Evolutionary conservation across 1,140 invertebrate genomes (phyloP).

Genomic region (Drosophila burlai): DNA sequence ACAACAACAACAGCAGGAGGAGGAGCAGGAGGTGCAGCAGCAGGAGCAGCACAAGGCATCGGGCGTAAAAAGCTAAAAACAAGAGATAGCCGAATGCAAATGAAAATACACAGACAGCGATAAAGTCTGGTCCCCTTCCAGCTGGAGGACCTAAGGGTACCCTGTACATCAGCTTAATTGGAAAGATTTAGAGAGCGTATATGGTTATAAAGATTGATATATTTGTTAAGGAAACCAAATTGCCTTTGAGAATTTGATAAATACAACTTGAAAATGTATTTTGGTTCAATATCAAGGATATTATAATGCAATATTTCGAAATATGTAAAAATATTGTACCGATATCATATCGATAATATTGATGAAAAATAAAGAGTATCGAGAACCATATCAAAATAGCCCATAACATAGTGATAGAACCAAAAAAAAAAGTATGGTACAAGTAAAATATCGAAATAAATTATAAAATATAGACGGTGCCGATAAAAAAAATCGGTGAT

Average conservation of each 20-base stretch:
- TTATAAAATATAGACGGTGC: not conserved
- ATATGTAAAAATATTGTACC: not conserved
- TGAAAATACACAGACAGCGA: constrained; percentile 47
- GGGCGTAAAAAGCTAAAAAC: constrained; percentile 40
- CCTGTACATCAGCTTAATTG: constrained; percentile 6
- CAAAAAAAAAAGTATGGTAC: not conserved
- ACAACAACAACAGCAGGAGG: constrained; percentile 14
- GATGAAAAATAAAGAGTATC: not conserved
- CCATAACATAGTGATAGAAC: not conserved
- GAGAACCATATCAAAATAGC: not conserved
- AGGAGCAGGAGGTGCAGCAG: not conserved
- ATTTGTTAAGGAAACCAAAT: not conserved
- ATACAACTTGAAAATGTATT: not conserved
- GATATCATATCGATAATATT: not conserved
- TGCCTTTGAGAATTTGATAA: not conserved
- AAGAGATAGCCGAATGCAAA: constrained; percentile 42
- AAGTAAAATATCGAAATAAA: not conserved
- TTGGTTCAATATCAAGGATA: not conserved
- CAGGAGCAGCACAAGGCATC: constrained; percentile 30
- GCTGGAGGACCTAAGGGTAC: not conserved
- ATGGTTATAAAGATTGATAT: not conserved
- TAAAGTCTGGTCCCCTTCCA: constrained; percentile 7
- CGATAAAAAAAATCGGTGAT: too few relatives aligned
- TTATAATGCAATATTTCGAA: not conserved
- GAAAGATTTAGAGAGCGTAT: not conserved